Conservation (phyloP, 2,113 vertebrate genomes). For the Cricetomys ansorgei region DNA sequence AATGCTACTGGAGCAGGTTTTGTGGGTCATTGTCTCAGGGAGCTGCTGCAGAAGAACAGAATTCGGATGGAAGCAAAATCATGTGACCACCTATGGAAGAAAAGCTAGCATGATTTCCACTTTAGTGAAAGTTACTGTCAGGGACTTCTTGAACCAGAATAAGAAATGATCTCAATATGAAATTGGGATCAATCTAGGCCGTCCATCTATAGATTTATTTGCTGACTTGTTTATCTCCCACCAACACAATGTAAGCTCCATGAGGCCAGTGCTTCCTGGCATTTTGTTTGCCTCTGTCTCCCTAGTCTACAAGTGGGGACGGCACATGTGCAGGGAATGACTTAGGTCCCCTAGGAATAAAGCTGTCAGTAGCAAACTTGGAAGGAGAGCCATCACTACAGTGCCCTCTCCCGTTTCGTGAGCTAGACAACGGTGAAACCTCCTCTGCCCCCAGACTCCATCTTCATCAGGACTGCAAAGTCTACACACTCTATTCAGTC, state of each 20-base stretch:
- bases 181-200: too few relatives aligned
- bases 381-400: background rate
- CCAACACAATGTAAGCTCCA: background rate
- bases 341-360: background rate
- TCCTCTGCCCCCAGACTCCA: accelerated
- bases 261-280: background rate
- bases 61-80: background rate
- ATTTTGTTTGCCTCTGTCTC: background rate
- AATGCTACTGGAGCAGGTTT: background rate
- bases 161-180: background rate
- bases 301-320: background rate
- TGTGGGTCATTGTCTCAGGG: background rate
- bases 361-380: background rate
- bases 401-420: too few relatives aligned
- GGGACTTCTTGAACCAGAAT: background rate
- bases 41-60: background rate
- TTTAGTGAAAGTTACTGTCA: background rate
- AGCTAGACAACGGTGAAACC: background rate
- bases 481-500: background rate
- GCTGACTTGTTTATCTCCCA: background rate
- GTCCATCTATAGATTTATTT: background rate
- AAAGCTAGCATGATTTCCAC: conserved; percentile 2
- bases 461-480: background rate
- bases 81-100: background rate
- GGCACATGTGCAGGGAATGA: background rate